A percentile compares a stretch with the other conserved stretches of the same genome.
Evolutionary conservation across 1,140 invertebrate species (phyloP).

Genomic region (Bombyx mori): DNA sequence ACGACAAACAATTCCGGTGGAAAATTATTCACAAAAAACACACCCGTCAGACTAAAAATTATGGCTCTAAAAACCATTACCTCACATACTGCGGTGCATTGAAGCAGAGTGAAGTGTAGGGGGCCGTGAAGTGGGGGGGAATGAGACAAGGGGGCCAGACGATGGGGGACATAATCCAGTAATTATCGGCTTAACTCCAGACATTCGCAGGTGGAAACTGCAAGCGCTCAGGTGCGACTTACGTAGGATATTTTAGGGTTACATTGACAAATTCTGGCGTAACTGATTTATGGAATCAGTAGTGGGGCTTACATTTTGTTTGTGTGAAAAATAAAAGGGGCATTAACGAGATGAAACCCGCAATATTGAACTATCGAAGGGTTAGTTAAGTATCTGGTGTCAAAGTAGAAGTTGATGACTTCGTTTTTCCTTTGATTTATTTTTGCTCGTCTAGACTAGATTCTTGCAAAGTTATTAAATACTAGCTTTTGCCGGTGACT

Average conservation of each 20-base stretch:
- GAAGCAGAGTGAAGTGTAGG: constrained; percentile 45
- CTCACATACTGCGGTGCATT: constrained; percentile 56
- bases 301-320: constrained; percentile 22
- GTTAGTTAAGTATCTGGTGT: no score
- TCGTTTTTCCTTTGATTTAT: no score
- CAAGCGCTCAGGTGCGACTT: constrained; percentile 33
- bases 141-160: constrained; percentile 32
- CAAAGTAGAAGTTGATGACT: no score
- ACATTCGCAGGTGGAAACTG: constrained; percentile 54
- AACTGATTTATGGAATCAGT: constrained; percentile 49
- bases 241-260: constrained; percentile 41
- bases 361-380: no score
- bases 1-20: constrained; percentile 41
- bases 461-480: no score
- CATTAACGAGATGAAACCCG: background rate
- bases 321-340: constrained; percentile 24
- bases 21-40: constrained; percentile 54
- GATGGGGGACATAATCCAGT: constrained; percentile 50
- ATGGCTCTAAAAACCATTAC: constrained; percentile 60
- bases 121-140: constrained; percentile 27
- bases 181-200: constrained; percentile 64
- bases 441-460: no score
- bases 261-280: constrained; percentile 38
- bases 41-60: constrained; percentile 60
- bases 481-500: no score